These are phyloP conservation scores for Actinia equina DNA, from an alignment of 64 coral and sea anemone species.

Conservation along the genomic window DNA sequence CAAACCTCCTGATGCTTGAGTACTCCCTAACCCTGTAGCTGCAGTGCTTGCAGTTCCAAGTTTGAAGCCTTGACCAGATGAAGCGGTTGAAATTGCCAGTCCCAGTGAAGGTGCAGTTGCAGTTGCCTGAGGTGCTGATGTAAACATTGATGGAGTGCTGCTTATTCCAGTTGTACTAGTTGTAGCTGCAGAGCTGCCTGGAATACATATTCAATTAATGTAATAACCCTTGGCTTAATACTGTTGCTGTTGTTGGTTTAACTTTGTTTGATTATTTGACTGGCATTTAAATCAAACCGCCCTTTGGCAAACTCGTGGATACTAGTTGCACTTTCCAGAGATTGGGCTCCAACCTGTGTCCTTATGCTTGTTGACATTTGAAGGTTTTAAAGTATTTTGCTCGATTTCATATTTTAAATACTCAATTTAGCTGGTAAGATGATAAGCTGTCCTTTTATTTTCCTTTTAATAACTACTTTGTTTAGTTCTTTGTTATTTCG, in stretches of 20 bases:
- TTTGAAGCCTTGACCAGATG: conserved; percentile 28
- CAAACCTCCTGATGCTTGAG: not conserved
- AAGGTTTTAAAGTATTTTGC: no score
- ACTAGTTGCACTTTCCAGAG: no score
- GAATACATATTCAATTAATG: not conserved
- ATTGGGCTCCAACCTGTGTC: no score
- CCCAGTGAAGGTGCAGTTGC: not conserved
- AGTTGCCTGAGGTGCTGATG: not conserved
- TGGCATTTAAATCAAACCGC: no score
- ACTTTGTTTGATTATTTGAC: not conserved
- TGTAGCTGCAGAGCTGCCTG: not conserved
- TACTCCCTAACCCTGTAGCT: conserved; percentile 32
- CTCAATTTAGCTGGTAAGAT: no score
- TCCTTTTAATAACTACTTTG: no score
- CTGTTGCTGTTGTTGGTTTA: not conserved
- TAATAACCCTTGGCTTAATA: no score
- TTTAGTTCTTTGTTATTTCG: no score
- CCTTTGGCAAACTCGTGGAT: no score
- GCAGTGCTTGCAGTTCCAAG: conserved; percentile 26
- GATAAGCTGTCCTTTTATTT: no score
- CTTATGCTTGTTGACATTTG: no score
- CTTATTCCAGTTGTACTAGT: not conserved
- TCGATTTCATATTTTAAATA: no score
- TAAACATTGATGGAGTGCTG: not conserved
- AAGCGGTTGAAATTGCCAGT: not conserved